Evolutionary conservation across 2,797 vertebrate species (phyloP), one percentile per base, ranked within the genome.

Genomic region (Tachyglossus aculeatus): DNA sequence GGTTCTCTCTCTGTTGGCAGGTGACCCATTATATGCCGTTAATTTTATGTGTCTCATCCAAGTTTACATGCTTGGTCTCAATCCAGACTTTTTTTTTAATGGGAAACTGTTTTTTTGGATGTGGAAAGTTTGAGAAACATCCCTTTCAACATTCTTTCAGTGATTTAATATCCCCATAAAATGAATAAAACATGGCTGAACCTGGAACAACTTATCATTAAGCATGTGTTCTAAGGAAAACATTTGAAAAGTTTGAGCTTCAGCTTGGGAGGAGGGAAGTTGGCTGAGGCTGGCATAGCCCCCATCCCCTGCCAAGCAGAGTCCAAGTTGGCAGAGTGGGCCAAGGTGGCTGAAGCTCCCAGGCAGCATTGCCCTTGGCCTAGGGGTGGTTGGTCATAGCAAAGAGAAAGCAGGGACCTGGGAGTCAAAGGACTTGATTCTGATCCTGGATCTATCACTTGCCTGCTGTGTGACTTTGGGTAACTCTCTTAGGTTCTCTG

Each of bases 181-280:
- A 7, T 39, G 5, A 48, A 19, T 48, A 29, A 55, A 9, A 40
- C 5, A 21, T 65, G 16, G 13, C 7, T n/a, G 13, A 34, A 7
- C 33, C 18, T 55, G 3, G 5, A 29, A 19, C 13, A 5, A 9
- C 3, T 39, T 39, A 0, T 25, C 16, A 22, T 69, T n/a, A 64
- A 83, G 63, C 39, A 21, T 21, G 40, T 69, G 56, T 41, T 74
- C 15, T 54, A 13, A 36, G n/a, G 47, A 12, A 43, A 54, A 59
- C 40, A 18, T 48, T 56, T 29, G 10, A 55, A 71, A 78, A 67
- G 14, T 33, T 9, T 27, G 25, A 76, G 25, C 39, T 50, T 67
- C 24, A 57, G 7, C 53, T 51, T 68, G 63, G 36, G 27, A 64
- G 32, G 15, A 50, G 40, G 5, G 3, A 27, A 29, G 8, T 41